Conservation (phyloP, 2,888 invertebrate genomes). For the Amphipyra berbera region DNA sequence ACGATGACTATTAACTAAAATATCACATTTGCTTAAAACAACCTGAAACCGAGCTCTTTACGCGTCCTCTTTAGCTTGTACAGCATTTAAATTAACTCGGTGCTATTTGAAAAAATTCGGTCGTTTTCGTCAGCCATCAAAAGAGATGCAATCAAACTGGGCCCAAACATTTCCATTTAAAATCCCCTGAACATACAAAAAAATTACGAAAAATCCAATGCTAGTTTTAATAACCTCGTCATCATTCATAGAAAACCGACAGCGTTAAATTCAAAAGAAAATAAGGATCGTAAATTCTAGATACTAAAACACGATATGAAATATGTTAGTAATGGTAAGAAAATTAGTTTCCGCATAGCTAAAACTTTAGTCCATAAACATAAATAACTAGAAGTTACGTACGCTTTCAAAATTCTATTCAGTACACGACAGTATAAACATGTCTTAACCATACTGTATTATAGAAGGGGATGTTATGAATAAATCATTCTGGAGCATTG, state of each 20-base stretch:
- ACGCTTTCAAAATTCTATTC: slow-evolving; percentile 57
- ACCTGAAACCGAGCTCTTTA: background rate
- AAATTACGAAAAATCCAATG: slow-evolving; percentile 25
- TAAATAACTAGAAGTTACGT: slow-evolving; percentile 50
- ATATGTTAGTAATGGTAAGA: slow-evolving; percentile 52
- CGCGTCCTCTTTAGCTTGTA: background rate
- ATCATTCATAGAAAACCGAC: slow-evolving; percentile 16
- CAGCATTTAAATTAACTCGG: slow-evolving; percentile 26
- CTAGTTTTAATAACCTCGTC: slow-evolving; percentile 29
- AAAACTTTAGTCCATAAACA: slow-evolving; percentile 55
- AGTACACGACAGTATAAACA: slow-evolving; percentile 57
- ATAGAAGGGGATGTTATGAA: slow-evolving; percentile 70
- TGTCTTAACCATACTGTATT: slow-evolving; percentile 58
- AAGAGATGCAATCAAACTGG: slow-evolving; percentile 49
- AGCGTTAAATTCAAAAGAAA: slow-evolving; percentile 13
- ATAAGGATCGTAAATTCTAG: slow-evolving; percentile 29
- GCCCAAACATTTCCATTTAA: slow-evolving; percentile 41
- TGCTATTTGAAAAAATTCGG: slow-evolving; percentile 36
- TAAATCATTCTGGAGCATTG: slow-evolving; percentile 73
- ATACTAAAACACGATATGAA: slow-evolving; percentile 46
- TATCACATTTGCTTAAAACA: slow-evolving; percentile 7
- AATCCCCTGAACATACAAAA: slow-evolving; percentile 24
- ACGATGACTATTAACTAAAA: background rate
- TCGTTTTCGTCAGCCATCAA: slow-evolving; percentile 31
- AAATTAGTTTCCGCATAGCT: slow-evolving; percentile 54